Evolutionary conservation across 2,113 vertebrate genomes (phyloP).

Genomic region (Syngnathus typhle): DNA sequence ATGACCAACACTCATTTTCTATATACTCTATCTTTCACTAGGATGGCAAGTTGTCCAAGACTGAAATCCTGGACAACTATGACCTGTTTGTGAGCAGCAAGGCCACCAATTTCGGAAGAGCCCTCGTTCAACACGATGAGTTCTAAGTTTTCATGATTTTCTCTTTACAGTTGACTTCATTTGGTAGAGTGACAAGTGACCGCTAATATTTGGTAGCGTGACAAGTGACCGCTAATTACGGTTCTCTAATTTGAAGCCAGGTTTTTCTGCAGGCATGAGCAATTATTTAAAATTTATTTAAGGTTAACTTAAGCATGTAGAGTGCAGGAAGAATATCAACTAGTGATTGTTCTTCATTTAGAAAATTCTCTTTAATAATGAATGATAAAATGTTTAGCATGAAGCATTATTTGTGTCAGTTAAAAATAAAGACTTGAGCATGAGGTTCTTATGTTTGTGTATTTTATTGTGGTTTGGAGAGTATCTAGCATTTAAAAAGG

Average conservation of each 20-base stretch:
- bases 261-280: too few relatives aligned
- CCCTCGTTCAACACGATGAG: slow-evolving; percentile 88
- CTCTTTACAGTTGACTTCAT: not conserved
- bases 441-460: too few relatives aligned
- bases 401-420: too few relatives aligned
- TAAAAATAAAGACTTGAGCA: too few relatives aligned
- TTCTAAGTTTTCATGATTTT: slow-evolving; percentile 70
- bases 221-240: too few relatives aligned
- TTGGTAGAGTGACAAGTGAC: too few relatives aligned
- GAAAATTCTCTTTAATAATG: not conserved
- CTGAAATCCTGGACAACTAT: slow-evolving; percentile 93
- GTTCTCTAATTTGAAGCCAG: too few relatives aligned
- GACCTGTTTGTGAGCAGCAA: slow-evolving; percentile 95
- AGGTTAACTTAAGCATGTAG: not conserved
- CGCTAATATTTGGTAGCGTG: too few relatives aligned
- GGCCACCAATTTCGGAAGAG: slow-evolving; percentile 94
- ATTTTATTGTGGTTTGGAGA: too few relatives aligned
- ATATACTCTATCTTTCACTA: slow-evolving; percentile 36
- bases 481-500: too few relatives aligned
- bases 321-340: not conserved
- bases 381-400: not conserved
- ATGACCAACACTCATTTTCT: too few relatives aligned
- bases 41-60: slow-evolving; percentile 84
- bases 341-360: not conserved
- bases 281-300: too few relatives aligned